A percentile compares a stretch with the other conserved stretches of the same genome.
These are phyloP conservation scores for Muscidifurax raptorellus DNA, from an alignment of 1,140 invertebrate genomes.

Conservation along the genomic window DNA sequence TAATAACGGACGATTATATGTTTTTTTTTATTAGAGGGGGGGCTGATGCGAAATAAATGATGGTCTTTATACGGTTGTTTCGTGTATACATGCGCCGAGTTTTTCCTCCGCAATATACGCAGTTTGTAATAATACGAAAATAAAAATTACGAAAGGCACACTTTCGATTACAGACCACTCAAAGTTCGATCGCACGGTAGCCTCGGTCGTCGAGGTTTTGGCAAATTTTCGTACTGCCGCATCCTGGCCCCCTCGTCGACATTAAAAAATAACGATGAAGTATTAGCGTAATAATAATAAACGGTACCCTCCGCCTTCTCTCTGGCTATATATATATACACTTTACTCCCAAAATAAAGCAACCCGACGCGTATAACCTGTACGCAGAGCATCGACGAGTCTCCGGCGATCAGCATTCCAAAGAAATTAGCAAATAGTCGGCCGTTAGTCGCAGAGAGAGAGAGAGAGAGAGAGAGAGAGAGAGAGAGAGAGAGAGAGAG, in stretches of 20 bases:
- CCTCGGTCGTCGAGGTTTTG: too few species aligned
- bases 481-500: not conserved
- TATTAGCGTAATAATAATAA: not conserved
- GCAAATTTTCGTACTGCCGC: too few species aligned
- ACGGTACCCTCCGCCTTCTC: not conserved
- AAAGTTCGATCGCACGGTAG: too few species aligned
- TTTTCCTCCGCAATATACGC: too few species aligned
- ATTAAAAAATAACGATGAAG: not conserved
- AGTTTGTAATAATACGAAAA: too few species aligned
- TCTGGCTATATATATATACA: too few species aligned
- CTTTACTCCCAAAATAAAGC: not conserved
- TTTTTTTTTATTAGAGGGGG: not conserved
- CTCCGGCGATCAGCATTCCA: constrained; percentile 60
- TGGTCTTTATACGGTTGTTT: not conserved
- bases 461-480: too few species aligned
- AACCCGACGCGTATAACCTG: not conserved
- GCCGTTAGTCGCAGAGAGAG: constrained; percentile 57
- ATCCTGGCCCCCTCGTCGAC: too few species aligned
- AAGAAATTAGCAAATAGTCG: constrained; percentile 69
- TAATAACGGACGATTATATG: not conserved
- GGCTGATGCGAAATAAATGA: not conserved
- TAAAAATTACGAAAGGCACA: too few species aligned
- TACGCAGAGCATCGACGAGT: not conserved
- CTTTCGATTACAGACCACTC: too few species aligned
- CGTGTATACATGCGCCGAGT: too few species aligned